Percentiles rank a stretch among this genome's conserved stretches.
phyloP scores from a whole-genome alignment of 2,797 vertebrate genomes.

The Enteromius fasciolatus region DNA sequence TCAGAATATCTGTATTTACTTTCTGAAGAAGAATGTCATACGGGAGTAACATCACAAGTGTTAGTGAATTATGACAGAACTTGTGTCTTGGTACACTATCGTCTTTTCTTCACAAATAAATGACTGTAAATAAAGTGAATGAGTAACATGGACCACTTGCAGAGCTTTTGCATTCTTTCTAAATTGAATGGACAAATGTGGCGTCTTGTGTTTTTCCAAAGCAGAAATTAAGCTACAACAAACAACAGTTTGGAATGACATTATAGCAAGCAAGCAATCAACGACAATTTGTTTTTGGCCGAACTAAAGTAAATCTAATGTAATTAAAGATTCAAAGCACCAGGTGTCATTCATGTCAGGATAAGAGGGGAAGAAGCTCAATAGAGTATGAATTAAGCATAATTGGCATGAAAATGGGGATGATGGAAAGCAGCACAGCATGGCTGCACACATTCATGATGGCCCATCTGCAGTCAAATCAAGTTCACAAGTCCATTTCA shows the following conservation, averaged over 20 bases:
- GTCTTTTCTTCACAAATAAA: background rate
- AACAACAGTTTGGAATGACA: background rate
- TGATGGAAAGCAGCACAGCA: background rate
- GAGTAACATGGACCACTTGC: background rate
- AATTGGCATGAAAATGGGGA: background rate
- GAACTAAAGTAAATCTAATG: background rate
- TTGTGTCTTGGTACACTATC: background rate
- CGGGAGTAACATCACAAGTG: background rate
- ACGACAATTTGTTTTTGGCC: background rate
- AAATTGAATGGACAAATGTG: background rate
- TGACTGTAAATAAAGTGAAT: background rate
- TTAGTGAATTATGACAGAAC: background rate
- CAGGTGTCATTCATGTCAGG: background rate
- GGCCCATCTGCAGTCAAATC: background rate
- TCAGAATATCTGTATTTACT: background rate
- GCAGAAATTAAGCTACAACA: background rate
- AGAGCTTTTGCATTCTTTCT: background rate
- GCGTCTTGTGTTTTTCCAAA: background rate
- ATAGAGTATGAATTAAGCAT: background rate
- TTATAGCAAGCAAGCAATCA: background rate
- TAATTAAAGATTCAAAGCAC: slow-evolving; percentile 2
- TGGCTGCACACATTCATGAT: background rate
- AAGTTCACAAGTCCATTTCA: background rate
- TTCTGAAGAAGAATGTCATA: background rate
- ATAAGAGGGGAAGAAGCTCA: slow-evolving; percentile 9